Percentiles rank a stretch among this genome's conserved stretches.
Evolutionary conservation across 2,888 invertebrate species (phyloP).

Genomic region (Podabrus alpinus): DNA sequence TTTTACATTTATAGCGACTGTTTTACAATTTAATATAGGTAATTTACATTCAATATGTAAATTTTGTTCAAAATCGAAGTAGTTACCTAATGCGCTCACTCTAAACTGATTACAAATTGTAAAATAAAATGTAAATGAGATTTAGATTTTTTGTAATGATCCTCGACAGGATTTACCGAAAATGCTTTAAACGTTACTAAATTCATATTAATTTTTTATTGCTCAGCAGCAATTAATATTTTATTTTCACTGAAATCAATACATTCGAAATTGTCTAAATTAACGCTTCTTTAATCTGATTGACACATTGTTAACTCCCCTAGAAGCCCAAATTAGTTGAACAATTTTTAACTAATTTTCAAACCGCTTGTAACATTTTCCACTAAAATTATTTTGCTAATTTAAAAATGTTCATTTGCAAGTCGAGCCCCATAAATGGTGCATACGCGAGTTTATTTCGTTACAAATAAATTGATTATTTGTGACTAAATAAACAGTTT

Average conservation of each 20-base stretch:
- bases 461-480: too few relatives aligned
- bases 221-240: too few relatives aligned
- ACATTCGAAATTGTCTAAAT: background rate
- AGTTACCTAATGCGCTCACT: background rate
- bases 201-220: background rate
- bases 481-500: too few relatives aligned
- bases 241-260: background rate
- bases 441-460: too few relatives aligned
- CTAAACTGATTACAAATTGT: background rate
- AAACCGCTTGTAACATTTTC: too few relatives aligned
- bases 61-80: background rate
- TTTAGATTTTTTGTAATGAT: background rate
- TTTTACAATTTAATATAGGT: background rate
- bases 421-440: too few relatives aligned
- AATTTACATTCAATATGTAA: background rate
- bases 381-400: too few relatives aligned
- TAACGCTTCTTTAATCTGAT: background rate
- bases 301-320: too few relatives aligned
- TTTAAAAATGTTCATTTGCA: too few relatives aligned
- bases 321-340: too few relatives aligned
- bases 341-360: too few relatives aligned
- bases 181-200: background rate
- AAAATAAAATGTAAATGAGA: background rate
- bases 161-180: background rate
- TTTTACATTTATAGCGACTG: background rate